A percentile compares a stretch with the other conserved stretches of the same genome.
These are phyloP conservation scores for Calameuta pallipes DNA, from an alignment of 2,888 invertebrate species.

Conservation along the genomic window DNA sequence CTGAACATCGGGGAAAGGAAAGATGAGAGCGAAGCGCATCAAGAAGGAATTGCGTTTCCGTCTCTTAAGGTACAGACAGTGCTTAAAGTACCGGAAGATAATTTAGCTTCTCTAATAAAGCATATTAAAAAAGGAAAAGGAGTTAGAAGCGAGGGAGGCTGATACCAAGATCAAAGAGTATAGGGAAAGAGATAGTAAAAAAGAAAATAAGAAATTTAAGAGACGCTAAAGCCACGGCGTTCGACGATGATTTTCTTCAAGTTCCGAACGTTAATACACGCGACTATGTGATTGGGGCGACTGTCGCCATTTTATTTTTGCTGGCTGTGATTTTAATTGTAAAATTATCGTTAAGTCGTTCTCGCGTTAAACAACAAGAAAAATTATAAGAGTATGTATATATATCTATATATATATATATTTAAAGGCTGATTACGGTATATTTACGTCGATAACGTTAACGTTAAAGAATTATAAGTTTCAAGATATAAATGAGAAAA, in stretches of 20 bases:
- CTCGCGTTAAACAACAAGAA: slow-evolving; percentile 12
- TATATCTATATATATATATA: slow-evolving; percentile 15
- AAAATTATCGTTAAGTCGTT: slow-evolving; percentile 20
- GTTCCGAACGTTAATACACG: background rate
- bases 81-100: slow-evolving; percentile 50
- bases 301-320: slow-evolving; percentile 23
- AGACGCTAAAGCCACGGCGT: background rate
- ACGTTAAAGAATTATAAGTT: background rate
- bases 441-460: slow-evolving; percentile 22
- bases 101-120: slow-evolving; percentile 30
- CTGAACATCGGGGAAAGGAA: background rate
- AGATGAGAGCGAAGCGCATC: slow-evolving; percentile 50
- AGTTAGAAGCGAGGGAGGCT: background rate
- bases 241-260: background rate
- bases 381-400: slow-evolving; percentile 18
- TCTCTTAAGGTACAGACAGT: slow-evolving; percentile 49
- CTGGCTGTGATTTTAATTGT: slow-evolving; percentile 34
- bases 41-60: slow-evolving; percentile 47
- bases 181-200: background rate
- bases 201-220: slow-evolving; percentile 11
- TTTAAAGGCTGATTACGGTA: slow-evolving; percentile 34
- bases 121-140: background rate
- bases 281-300: slow-evolving; percentile 19
- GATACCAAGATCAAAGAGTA: background rate
- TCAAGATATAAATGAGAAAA: background rate